Evolutionary conservation across 2,888 invertebrate genomes (phyloP), one percentile per base, ranked within the genome.

Genomic region (Leistus spinibarbis): DNA sequence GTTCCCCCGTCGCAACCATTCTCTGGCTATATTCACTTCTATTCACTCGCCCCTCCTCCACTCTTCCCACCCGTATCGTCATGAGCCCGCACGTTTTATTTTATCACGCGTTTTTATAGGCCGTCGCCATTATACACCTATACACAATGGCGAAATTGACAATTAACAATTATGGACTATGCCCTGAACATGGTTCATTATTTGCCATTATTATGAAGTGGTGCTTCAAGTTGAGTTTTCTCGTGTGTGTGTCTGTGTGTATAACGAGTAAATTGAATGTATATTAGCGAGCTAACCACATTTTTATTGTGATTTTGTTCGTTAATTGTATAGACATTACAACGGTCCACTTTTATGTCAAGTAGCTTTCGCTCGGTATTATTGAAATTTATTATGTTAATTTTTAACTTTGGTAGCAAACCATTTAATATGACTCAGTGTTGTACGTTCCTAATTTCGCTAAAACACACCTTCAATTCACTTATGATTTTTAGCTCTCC

Each of bases 1-100:
- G 57, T 60, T 60, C 60, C 60, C 60, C 20, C 22, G 60, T 60
- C 60, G 60, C 60, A 10, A 40, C 40, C 40, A 40, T 40, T 40
- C 40, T 40, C 40, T 40, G 7, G 7, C 40, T 5, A 40, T 40
- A 40, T 40, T 40, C 40, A 24, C 24, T 24, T 24, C 24, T 7
- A 24, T 24, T 24, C 24, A 40, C 40, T 40, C 40, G 10, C 40
- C 13, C 40, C 13, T 40, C 40, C 13, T 24, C 24, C 7, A 24
- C 24, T 24, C 24, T 7, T 24, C 24, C 24, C 13, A 13, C 40
- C 24, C 40, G 10, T 40, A 40, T 40, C 40, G 13, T 40, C 40
- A 40, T 40, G 40, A 40, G 40, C 40, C 40, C 40, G 13, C 40
- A 40, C 40, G 40, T 40, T 40, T 40, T 40, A 40, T 40, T 40